Percentiles rank a stretch among this genome's conserved stretches.
Conservation (phyloP, 2,888 invertebrate species). For the Aphrophora alni region DNA sequence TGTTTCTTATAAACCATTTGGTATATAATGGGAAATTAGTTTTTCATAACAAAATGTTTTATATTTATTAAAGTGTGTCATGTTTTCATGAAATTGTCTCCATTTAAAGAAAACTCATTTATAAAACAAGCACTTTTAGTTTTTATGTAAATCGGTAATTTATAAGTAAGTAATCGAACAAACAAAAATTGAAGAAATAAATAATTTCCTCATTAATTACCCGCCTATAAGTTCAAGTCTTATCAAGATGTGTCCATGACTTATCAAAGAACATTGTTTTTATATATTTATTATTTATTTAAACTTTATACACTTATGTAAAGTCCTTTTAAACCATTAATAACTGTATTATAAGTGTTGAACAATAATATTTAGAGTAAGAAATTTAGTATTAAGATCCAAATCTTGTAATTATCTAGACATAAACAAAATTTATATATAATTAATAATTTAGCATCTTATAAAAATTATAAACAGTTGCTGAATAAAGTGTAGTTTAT, state of each 20-base stretch:
- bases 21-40: too few relatives aligned
- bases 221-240: background rate
- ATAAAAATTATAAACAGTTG: background rate
- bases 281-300: background rate
- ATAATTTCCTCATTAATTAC: background rate
- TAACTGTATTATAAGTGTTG: background rate
- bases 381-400: background rate
- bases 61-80: too few relatives aligned
- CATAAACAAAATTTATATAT: background rate
- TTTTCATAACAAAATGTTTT: too few relatives aligned
- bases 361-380: background rate
- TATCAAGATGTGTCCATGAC: conserved; percentile 1
- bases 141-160: background rate
- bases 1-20: too few relatives aligned
- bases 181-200: too few relatives aligned
- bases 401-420: background rate
- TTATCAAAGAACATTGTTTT: background rate
- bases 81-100: too few relatives aligned
- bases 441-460: background rate
- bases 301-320: background rate
- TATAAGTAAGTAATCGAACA: background rate
- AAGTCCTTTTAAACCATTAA: background rate
- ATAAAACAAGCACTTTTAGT: too few relatives aligned
- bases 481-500: background rate
- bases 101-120: too few relatives aligned